Evolutionary conservation across 2,113 vertebrate genomes (phyloP).

Genomic region (Hypanus sabinus): DNA sequence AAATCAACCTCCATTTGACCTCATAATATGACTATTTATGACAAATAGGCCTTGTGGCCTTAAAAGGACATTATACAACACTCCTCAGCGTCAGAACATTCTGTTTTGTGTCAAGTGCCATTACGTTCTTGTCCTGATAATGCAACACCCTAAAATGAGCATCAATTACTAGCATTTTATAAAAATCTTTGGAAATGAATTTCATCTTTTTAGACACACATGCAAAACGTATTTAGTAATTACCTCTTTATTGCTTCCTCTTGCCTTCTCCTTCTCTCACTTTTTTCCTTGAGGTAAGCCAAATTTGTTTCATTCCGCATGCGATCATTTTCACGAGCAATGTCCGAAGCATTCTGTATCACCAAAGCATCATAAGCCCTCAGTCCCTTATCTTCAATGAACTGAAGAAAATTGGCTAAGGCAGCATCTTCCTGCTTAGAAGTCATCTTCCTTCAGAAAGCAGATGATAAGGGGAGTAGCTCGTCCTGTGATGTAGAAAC

Average conservation of each 20-base stretch:
- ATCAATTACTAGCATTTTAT: neutral
- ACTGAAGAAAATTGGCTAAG: slow-evolving; percentile 79
- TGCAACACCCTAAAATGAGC: neutral
- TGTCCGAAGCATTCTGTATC: slow-evolving; percentile 96
- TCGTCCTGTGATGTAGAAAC: slow-evolving; percentile 60
- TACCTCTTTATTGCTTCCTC: slow-evolving; percentile 91
- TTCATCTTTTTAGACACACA: neutral
- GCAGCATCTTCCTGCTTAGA: slow-evolving; percentile 78
- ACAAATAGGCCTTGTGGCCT: neutral
- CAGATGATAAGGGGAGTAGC: slow-evolving; percentile 59
- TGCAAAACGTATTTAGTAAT: slow-evolving; percentile 38
- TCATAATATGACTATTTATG: neutral
- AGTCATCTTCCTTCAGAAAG: slow-evolving; percentile 84
- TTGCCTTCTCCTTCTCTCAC: slow-evolving; percentile 83
- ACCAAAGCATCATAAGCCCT: slow-evolving; percentile 87
- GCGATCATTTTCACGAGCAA: slow-evolving; percentile 90
- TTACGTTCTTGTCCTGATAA: neutral
- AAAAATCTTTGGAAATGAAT: neutral
- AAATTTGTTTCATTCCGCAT: slow-evolving; percentile 85
- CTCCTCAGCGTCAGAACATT: neutral
- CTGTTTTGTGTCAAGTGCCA: neutral
- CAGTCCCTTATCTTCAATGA: slow-evolving; percentile 88
- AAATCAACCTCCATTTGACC: neutral
- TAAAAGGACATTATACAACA: neutral
- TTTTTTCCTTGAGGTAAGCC: slow-evolving; percentile 88